Evolutionary conservation across 2,888 invertebrate genomes (phyloP), one percentile per base, ranked within the genome.

Genomic region (Aporophyla lueneburgensis): DNA sequence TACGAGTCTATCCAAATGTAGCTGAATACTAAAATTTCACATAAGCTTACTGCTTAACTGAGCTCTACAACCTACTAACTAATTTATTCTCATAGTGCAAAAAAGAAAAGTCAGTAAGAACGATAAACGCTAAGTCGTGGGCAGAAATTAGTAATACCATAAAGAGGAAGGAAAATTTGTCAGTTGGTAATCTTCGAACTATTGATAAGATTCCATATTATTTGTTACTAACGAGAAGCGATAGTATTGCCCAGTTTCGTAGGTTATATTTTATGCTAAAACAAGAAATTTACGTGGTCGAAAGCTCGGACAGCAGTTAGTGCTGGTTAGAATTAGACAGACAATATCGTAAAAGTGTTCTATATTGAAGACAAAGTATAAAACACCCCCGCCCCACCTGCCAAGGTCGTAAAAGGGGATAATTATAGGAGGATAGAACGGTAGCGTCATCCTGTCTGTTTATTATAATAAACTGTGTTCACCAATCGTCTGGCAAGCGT

Each of bases 391-490:
- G n/a, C 16, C 24, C 66, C 24, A 65, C 65, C 65, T 65, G 49
- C 12, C 4, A 14, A 10, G 49, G 49, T 58, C 66, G 56, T 77
- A 51, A 75, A 76, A 24, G 7, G 24, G 24, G n/a, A 27, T 58
- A 77, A 65, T 51, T 66, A 77, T 10, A 58, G 6, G 40, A 19
- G 19, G 5, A 27, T 58, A 16, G 65, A 58, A 58, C 27, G 49
- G 51, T 16, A 58, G 75, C 77, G 66, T 49, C 77, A 51, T 77
- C 49, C 56, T 66, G 77, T 77, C 75, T 66, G 56, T 43, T 58
- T 49, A 62, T 49, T 51, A 19, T 65, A 56, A 63, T 49, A 56
- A 76, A 56, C 9, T 49, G 40, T 12, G 21, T n/a, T 76, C 49
- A 51, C 16, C 49, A 33, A 21, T 62, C 33, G 43, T 74, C 9